Percentiles rank a stretch among this genome's conserved stretches.
Evolutionary conservation across 2,888 invertebrate species (phyloP).

Genomic region (Laothoe populi): DNA sequence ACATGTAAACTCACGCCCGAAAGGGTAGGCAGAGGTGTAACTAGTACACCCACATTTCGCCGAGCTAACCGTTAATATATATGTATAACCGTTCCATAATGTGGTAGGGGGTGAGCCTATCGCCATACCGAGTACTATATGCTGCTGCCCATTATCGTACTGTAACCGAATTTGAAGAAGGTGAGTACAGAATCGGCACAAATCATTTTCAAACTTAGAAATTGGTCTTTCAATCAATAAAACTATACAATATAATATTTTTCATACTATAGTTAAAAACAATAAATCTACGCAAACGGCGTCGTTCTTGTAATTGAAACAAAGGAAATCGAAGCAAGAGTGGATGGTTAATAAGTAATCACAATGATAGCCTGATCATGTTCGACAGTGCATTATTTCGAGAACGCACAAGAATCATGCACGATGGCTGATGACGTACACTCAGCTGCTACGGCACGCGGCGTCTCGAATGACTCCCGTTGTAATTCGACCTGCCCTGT

Average conservation of each 20-base stretch:
- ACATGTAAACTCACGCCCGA: no score
- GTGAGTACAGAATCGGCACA: neutral
- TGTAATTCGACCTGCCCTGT: constrained; percentile 69
- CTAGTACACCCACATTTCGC: no score
- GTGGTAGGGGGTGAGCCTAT: no score
- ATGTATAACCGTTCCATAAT: no score
- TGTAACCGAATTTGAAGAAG: neutral
- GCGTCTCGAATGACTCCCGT: constrained; percentile 63
- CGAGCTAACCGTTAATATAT: no score
- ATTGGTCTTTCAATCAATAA: neutral
- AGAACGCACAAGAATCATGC: constrained; percentile 36
- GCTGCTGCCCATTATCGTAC: constrained; percentile 16
- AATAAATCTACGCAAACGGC: no score
- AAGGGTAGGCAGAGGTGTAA: no score
- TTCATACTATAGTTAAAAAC: no score
- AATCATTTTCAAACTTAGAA: neutral
- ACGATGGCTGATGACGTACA: constrained; percentile 59
- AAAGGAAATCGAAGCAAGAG: no score
- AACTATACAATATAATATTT: neutral
- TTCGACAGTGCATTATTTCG: constrained; percentile 16
- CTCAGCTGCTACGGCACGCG: constrained; percentile 62
- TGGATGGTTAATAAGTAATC: neutral
- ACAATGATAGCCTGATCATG: neutral
- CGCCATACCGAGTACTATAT: no score
- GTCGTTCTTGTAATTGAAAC: no score